Base-by-base conservation (phyloP, 2,888 invertebrate genomes). In the Eugnorisma glareosa region DNA sequence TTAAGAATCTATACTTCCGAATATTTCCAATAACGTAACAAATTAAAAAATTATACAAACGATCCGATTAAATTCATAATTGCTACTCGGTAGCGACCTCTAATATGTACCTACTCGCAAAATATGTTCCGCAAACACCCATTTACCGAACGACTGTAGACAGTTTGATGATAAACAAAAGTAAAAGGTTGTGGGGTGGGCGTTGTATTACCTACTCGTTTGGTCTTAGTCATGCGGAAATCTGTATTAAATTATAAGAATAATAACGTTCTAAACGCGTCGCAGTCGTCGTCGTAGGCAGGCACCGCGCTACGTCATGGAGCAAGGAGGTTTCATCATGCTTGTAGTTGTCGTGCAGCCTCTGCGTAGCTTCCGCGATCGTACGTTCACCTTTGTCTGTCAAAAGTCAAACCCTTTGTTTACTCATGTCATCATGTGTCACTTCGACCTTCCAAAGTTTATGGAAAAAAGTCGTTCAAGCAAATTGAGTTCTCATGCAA, bases 311-410 rank as follows among this genome's bases (percentile, higher is more conserved):
- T 88, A 89, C 94, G 93, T 93, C 93, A 93, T 89, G 91, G 90
- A 90, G 84, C 91, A 87, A 87, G 90, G 88, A 85, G 88, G 91
- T 95, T 95, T 94, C 95, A 93, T 94, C 95, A 94, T 87, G 84
- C 81, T 87, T 80, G 84, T 82, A 84, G 85, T 87, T 80, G 84
- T 82, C 84, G 85, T 84, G 77, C 86, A 94, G 92, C 94, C 95
- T 94, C 92, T 90, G 84, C 86, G 85, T 89, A 82, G 76, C 93
- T 96, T 95, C 96, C 95, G 95, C 93, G 93, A 93, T 93, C 94
- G 95, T 94, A 85, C 95, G 87, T 95, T 96, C 94, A 95, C 94
- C 95, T 95, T 90, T 90, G 88, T 90, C 78, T 88, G 84, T 88
- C 81, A 82, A 89, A 83, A 74, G 63, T 78, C 43, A 81, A 89